These are phyloP conservation scores for Oriolus oriolus DNA, from an alignment of 2,113 vertebrate species.

Conservation along the genomic window DNA sequence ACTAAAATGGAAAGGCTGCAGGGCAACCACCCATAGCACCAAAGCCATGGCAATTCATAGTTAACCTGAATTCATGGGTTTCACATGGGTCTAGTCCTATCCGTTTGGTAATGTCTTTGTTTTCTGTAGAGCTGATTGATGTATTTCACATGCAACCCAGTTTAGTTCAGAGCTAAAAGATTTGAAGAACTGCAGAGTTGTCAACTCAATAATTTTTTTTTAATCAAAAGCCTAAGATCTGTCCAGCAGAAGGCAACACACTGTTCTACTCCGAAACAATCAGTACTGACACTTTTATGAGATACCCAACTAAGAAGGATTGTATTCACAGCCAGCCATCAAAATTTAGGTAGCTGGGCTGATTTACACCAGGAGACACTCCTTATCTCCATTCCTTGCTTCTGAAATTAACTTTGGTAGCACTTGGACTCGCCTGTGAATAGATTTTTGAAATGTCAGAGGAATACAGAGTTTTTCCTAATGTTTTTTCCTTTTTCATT, in stretches of 20 bases:
- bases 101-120: background rate
- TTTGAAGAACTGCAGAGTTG: background rate
- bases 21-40: background rate
- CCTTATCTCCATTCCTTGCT: background rate
- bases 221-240: background rate
- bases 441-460: background rate
- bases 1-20: background rate
- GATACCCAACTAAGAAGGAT: background rate
- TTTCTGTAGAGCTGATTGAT: background rate
- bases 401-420: background rate
- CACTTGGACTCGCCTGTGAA: background rate
- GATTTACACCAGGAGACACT: background rate
- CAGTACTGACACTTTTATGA: background rate
- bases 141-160: background rate
- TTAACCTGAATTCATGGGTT: background rate
- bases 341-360: background rate
- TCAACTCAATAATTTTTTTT: background rate
- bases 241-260: background rate
- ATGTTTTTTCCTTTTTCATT: background rate
- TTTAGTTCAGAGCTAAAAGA: background rate
- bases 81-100: background rate
- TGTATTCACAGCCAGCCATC: background rate
- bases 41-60: background rate
- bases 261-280: background rate
- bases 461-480: background rate